phyloP scores from a whole-genome alignment of 2,113 vertebrate species.

The Microcebus griseorufus region DNA sequence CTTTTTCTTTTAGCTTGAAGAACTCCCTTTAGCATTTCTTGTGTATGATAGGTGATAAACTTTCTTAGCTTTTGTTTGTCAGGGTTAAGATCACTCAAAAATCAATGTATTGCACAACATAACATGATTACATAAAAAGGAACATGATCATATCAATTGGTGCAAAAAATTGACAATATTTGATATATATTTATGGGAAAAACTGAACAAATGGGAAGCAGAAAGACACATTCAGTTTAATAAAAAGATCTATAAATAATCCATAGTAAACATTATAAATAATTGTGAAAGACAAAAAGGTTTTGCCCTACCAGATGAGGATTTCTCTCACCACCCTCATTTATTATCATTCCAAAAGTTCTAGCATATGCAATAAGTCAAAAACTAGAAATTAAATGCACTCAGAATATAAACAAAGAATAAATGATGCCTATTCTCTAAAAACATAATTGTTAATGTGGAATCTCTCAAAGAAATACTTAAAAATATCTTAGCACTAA shows the following conservation, averaged over 20 bases:
- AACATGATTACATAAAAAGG: neutral
- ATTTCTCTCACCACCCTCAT: neutral
- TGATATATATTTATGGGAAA: neutral
- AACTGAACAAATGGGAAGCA: neutral
- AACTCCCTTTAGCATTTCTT: too few species aligned
- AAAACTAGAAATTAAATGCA: neutral
- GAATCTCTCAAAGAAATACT: neutral
- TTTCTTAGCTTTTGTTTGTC: too few species aligned
- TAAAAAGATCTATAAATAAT: neutral
- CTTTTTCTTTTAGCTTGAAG: too few species aligned
- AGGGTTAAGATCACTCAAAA: neutral
- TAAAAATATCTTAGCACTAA: neutral
- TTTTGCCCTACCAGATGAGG: neutral
- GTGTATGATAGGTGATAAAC: too few species aligned
- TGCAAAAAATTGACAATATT: neutral
- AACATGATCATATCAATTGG: neutral
- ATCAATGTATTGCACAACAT: neutral
- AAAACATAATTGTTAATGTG: neutral
- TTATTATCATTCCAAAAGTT: neutral
- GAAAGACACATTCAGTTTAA: neutral
- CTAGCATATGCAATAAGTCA: neutral
- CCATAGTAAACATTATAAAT: neutral
- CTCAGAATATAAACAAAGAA: neutral
- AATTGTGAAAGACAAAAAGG: neutral
- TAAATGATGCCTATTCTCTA: neutral